phyloP scores from a whole-genome alignment of 2,797 vertebrate genomes.

The Neoniphon sammara region DNA sequence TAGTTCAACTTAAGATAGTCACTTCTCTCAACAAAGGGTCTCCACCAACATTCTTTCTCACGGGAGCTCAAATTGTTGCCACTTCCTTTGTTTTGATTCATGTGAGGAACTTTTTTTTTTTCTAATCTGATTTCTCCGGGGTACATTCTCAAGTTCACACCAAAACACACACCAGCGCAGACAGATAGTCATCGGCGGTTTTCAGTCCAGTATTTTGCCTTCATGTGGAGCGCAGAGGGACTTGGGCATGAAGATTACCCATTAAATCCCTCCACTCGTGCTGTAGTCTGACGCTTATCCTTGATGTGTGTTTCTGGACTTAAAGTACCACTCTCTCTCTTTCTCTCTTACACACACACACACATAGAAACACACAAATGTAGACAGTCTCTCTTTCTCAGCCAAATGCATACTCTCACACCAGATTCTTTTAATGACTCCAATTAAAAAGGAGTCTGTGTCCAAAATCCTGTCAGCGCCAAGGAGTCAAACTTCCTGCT shows the following conservation, averaged over 20 bases:
- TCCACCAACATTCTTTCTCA: constrained; percentile 37
- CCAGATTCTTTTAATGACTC: constrained; percentile 61
- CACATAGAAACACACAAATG: neutral
- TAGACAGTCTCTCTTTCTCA: constrained; percentile 19
- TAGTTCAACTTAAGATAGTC: constrained; percentile 51
- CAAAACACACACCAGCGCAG: constrained; percentile 14
- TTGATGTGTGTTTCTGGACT: constrained; percentile 65
- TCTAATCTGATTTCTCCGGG: constrained; percentile 59
- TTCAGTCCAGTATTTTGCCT: constrained; percentile 33
- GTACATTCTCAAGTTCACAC: constrained; percentile 49
- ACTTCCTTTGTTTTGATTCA: constrained; percentile 65
- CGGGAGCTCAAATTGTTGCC: constrained; percentile 51
- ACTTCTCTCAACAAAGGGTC: constrained; percentile 56
- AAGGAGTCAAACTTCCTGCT: constrained; percentile 47
- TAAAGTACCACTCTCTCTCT: constrained; percentile 45
- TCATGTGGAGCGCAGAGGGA: constrained; percentile 33
- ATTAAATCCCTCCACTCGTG: constrained; percentile 60
- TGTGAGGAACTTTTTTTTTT: constrained; percentile 22
- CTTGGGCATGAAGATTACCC: constrained; percentile 64
- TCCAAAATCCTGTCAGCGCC: constrained; percentile 43
- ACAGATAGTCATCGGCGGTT: constrained; percentile 46
- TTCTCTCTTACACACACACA: constrained; percentile 27
- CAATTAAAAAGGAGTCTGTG: constrained; percentile 54
- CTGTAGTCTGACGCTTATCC: constrained; percentile 67
- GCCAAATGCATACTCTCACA: constrained; percentile 38